These are phyloP conservation scores for Bicyclus anynana DNA, from an alignment of 1,140 invertebrate genomes.

Conservation along the genomic window DNA sequence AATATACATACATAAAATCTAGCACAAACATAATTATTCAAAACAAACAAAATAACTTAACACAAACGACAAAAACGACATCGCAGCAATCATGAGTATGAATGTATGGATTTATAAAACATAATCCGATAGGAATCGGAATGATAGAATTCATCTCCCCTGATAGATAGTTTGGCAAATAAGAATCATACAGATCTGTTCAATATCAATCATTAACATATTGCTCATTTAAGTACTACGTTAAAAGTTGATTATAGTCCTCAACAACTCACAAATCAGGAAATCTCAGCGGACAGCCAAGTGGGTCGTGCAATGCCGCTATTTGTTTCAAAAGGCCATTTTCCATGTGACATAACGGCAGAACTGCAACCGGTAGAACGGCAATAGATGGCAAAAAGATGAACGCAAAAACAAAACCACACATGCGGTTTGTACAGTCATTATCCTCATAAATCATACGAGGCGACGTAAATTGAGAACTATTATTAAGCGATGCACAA, in stretches of 20 bases:
- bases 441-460: conserved; percentile 23
- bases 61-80: no score
- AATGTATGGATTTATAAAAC: no score
- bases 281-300: not conserved
- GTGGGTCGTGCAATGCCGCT: conserved; percentile 2
- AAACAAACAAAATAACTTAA: no score
- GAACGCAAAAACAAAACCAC: conserved; percentile 35
- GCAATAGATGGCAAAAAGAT: conserved; percentile 10
- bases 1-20: no score
- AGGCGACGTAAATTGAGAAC: not conserved
- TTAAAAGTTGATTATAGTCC: not conserved
- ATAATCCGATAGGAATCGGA: no score
- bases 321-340: conserved; percentile 15
- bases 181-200: no score
- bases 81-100: no score
- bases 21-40: no score
- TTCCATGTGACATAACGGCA: conserved; percentile 29
- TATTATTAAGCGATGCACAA: not conserved
- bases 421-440: conserved; percentile 23
- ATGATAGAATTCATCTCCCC: no score
- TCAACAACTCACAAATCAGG: not conserved
- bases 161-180: no score
- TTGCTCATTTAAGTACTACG: no score
- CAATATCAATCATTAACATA: no score
- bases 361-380: conserved; percentile 24